Evolutionary conservation across 2,797 vertebrate genomes (phyloP).

Genomic region (Allochrocebus solatus): DNA sequence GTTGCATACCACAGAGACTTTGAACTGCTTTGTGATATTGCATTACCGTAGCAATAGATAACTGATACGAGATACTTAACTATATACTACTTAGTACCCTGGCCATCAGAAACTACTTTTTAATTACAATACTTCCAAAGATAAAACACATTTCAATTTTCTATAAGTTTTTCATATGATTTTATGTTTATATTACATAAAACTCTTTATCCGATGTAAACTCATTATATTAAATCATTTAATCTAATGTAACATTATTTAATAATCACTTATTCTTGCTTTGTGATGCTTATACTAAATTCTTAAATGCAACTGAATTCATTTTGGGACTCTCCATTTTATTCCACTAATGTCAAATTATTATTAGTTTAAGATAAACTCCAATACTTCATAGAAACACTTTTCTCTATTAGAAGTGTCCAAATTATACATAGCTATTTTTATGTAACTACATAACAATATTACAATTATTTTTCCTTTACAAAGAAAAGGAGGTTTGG

Average conservation of each 20-base stretch:
- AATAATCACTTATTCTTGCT: neutral
- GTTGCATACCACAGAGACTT: neutral
- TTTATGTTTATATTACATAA: neutral
- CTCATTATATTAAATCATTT: neutral
- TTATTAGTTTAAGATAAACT: slow-evolving; percentile 20
- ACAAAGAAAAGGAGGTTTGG: neutral
- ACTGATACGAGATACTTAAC: neutral
- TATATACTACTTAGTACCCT: neutral
- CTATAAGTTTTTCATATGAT: neutral
- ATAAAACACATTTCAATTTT: slow-evolving; percentile 1
- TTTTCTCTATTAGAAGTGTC: neutral
- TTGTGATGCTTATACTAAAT: slow-evolving; percentile 35
- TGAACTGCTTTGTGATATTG: neutral
- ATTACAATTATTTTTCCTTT: neutral
- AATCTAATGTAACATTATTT: neutral
- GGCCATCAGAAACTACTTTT: neutral
- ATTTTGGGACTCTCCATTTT: neutral
- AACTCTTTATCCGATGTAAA: neutral
- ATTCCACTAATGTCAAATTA: neutral
- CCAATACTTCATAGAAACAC: neutral
- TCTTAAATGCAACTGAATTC: neutral
- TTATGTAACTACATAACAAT: neutral
- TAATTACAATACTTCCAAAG: neutral
- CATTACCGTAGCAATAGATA: neutral
- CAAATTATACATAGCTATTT: neutral